These are phyloP conservation scores for Falco berigora DNA, from an alignment of 2,797 vertebrate genomes.

Conservation along the genomic window DNA sequence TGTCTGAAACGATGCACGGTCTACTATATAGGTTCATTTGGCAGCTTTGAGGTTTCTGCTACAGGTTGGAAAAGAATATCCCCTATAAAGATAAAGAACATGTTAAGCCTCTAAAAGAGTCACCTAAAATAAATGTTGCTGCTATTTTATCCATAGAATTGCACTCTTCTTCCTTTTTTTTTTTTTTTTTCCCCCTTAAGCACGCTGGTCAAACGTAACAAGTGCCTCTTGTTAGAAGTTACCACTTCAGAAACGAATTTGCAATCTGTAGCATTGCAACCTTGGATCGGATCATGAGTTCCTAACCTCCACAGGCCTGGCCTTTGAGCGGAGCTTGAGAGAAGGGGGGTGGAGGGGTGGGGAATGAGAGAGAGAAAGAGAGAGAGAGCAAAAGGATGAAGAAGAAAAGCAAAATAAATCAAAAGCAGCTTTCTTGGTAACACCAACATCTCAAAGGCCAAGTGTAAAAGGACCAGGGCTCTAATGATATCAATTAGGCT, in stretches of 20 bases:
- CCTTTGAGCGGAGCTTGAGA: constrained; percentile 69
- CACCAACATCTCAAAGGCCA: constrained; percentile 78
- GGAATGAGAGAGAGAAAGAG: constrained; percentile 36
- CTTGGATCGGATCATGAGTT: constrained; percentile 69
- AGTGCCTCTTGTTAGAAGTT: constrained; percentile 65
- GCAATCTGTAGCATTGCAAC: constrained; percentile 73
- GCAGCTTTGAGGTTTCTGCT: neutral
- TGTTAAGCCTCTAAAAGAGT: constrained; percentile 10
- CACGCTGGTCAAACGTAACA: constrained; percentile 19
- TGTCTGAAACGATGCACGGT: neutral
- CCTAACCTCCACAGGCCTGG: constrained; percentile 65
- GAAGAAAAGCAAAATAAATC: constrained; percentile 80
- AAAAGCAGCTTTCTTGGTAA: constrained; percentile 80
- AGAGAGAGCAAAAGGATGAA: constrained; percentile 78
- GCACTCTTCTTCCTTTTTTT: neutral
- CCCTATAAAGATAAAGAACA: neutral
- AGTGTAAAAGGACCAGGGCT: constrained; percentile 73
- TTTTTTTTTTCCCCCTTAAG: neutral
- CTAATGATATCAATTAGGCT: constrained; percentile 83
- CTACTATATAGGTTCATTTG: neutral
- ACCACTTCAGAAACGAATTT: constrained; percentile 63
- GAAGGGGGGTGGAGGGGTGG: neutral
- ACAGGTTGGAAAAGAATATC: neutral
- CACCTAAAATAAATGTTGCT: constrained; percentile 9
- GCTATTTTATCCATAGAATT: constrained; percentile 4